A percentile compares a stretch with the other conserved stretches of the same genome.
phyloP scores from a whole-genome alignment of 2,888 invertebrate species.

The Dione vanillae region DNA sequence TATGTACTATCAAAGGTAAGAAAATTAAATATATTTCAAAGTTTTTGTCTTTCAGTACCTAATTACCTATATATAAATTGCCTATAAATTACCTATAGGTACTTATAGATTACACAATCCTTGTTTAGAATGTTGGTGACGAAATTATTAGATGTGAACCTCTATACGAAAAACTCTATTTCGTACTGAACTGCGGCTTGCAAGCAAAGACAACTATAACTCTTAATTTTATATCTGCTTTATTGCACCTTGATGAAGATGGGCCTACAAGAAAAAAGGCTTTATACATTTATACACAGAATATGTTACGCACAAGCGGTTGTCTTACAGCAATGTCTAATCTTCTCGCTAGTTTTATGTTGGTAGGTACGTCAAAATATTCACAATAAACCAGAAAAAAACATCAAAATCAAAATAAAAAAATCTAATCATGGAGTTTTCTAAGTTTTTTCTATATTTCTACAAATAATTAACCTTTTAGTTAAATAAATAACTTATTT shows the following conservation, averaged over 20 bases:
- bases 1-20: constrained; percentile 65
- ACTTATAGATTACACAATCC: constrained; percentile 15
- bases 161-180: constrained; percentile 62
- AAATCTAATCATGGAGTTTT: too few species aligned
- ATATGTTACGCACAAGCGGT: constrained; percentile 68
- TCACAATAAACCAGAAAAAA: too few species aligned
- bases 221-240: constrained; percentile 64
- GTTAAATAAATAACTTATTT: too few species aligned
- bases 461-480: too few species aligned
- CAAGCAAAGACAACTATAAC: constrained; percentile 56
- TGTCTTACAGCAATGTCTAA: constrained; percentile 66
- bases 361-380: constrained; percentile 56
- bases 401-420: too few species aligned
- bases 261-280: constrained; percentile 49
- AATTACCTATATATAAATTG: not conserved
- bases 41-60: too few species aligned
- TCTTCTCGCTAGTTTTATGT: constrained; percentile 63
- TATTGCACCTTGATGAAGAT: constrained; percentile 57
- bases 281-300: constrained; percentile 59
- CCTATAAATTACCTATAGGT: not conserved
- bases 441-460: too few species aligned
- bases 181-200: constrained; percentile 56
- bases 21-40: not conserved
- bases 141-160: constrained; percentile 60
- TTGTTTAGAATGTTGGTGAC: constrained; percentile 52